Percentiles rank a stretch among this genome's conserved stretches.
phyloP scores from a whole-genome alignment of 2,888 invertebrate species.

The Protodeltote pygarga region DNA sequence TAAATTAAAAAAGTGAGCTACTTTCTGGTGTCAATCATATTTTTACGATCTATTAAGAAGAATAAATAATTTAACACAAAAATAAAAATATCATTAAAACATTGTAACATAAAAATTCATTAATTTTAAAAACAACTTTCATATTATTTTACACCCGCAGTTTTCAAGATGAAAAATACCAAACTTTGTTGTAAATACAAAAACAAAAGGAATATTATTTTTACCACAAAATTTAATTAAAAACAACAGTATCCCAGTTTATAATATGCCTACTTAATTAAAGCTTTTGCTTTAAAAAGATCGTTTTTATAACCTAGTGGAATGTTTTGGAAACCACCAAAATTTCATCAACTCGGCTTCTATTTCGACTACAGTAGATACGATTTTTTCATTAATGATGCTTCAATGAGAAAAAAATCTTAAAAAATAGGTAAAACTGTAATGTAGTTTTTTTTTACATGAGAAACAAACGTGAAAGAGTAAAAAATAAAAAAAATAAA shows the following conservation, averaged over 20 bases:
- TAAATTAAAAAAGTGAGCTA: no score
- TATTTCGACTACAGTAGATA: slow-evolving; percentile 11
- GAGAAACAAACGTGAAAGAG: slow-evolving; percentile 14
- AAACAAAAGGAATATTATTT: slow-evolving; percentile 42
- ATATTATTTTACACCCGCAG: slow-evolving; percentile 21
- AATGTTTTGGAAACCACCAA: slow-evolving; percentile 38
- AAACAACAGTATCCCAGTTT: slow-evolving; percentile 56
- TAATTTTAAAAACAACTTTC: slow-evolving; percentile 22
- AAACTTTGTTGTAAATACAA: slow-evolving; percentile 31
- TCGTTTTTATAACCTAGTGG: slow-evolving; percentile 51
- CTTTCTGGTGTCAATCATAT: no score
- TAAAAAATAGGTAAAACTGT: no score
- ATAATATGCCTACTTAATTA: slow-evolving; percentile 61
- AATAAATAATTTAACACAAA: no score
- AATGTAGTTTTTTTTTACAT: no score
- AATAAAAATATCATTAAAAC: slow-evolving; percentile 42
- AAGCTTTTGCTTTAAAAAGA: slow-evolving; percentile 52
- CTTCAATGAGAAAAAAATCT: slow-evolving; percentile 11
- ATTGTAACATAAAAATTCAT: slow-evolving; percentile 23
- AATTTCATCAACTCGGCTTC: slow-evolving; percentile 39
- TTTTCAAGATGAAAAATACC: slow-evolving; percentile 27
- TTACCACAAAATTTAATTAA: slow-evolving; percentile 54
- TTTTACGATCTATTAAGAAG: no score
- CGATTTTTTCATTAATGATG: slow-evolving; percentile 19
- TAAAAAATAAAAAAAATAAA: slow-evolving; percentile 5